These are phyloP conservation scores for Xenopus borealis DNA, from an alignment of 2,113 vertebrate genomes.

Conservation along the genomic window DNA sequence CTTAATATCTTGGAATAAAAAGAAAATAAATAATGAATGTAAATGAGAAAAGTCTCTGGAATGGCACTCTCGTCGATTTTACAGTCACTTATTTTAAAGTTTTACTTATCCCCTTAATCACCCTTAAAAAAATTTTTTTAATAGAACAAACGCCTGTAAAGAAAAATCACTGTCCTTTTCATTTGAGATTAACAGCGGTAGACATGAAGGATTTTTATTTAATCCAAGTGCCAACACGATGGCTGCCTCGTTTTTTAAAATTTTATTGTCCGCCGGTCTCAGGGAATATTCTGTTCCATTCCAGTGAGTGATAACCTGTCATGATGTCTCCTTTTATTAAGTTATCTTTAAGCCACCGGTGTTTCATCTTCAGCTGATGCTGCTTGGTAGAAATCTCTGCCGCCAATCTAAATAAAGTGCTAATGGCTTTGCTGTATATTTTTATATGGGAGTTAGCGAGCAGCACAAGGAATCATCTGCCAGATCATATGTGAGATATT, in stretches of 20 bases:
- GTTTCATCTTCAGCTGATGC: neutral
- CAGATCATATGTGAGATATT: slow-evolving; percentile 11
- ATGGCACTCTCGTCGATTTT: no score
- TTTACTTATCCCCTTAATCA: no score
- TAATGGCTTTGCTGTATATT: slow-evolving; percentile 4
- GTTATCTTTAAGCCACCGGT: neutral
- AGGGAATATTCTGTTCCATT: neutral
- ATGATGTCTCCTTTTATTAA: slow-evolving; percentile 18
- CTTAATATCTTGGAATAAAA: no score
- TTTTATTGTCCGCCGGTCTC: neutral
- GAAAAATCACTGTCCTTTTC: no score
- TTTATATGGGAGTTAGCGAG: neutral
- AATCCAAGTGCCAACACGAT: neutral
- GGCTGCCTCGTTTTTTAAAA: neutral
- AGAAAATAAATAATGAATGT: no score
- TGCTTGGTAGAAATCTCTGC: neutral
- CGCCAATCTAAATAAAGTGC: slow-evolving; percentile 10
- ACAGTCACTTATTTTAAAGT: no score
- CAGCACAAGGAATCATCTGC: neutral
- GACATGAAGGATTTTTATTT: no score
- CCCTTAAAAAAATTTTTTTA: no score
- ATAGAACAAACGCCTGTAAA: no score
- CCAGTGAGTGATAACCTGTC: slow-evolving; percentile 1
- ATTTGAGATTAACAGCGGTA: no score
- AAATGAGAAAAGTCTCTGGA: no score